A percentile compares a stretch with the other conserved stretches of the same genome.
phyloP scores from a whole-genome alignment of 2,888 invertebrate species.

The Tetranychus piercei region DNA sequence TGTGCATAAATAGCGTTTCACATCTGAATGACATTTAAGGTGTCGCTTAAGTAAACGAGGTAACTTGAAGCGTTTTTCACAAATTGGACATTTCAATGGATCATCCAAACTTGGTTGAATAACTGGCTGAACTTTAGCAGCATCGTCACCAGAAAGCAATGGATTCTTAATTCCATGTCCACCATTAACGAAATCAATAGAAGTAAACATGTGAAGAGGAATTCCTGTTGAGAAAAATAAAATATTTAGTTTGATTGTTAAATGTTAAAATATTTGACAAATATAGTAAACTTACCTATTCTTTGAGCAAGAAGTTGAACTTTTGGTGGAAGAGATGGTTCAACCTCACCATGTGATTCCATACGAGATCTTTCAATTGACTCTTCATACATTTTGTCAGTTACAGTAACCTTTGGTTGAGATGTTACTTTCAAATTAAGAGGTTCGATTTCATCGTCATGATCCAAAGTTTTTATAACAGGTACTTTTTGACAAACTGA shows the following conservation, averaged over 20 bases:
- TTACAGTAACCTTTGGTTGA: not conserved
- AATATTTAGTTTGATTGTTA: too few species aligned
- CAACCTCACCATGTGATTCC: not conserved
- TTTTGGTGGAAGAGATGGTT: conserved; percentile 13
- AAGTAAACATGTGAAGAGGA: conserved; percentile 6
- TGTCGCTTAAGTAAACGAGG: conserved; percentile 92
- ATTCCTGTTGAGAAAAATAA: not conserved
- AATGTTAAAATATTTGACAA: too few species aligned
- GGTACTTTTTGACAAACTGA: not conserved
- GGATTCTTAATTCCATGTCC: conserved; percentile 96
- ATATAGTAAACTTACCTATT: conserved; percentile 14
- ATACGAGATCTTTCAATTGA: conserved; percentile 3
- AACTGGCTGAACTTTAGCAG: conserved; percentile 30
- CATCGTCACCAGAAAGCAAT: conserved; percentile 42
- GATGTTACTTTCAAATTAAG: not conserved
- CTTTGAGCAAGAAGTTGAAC: conserved; percentile 21
- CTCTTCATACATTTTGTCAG: conserved; percentile 7
- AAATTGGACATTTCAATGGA: conserved; percentile 63
- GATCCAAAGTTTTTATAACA: not conserved
- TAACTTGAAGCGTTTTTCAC: conserved; percentile 80
- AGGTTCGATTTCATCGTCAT: not conserved
- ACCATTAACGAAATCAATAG: conserved; percentile 80
- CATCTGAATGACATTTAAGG: conserved; percentile 97
- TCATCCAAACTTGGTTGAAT: conserved; percentile 40
- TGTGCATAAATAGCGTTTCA: conserved; percentile 93